Conservation (phyloP, 2,888 invertebrate species). For the Antheraea assamensis region DNA sequence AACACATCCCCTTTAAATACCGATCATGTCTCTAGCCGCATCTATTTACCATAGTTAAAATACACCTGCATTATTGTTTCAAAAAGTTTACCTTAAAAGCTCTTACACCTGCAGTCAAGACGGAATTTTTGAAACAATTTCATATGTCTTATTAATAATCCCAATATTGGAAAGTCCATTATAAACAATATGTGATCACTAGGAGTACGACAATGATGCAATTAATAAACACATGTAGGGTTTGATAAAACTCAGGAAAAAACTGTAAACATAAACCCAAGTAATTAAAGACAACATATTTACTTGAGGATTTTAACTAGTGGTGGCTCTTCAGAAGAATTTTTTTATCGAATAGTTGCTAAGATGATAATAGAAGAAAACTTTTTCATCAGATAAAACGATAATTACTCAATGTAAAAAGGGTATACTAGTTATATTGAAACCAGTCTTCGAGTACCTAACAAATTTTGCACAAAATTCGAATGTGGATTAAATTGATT, state of each 20-base stretch:
- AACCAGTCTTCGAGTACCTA: constrained; percentile 16
- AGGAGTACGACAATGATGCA: not conserved
- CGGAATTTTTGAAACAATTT: constrained; percentile 17
- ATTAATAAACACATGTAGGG: not conserved
- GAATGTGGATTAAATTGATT: constrained; percentile 54
- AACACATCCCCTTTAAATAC: constrained; percentile 81
- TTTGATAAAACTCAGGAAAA: not conserved
- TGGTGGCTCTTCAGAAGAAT: not conserved
- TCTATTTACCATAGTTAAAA: constrained; percentile 75
- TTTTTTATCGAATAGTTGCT: not conserved
- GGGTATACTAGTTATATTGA: not conserved
- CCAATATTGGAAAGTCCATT: not conserved
- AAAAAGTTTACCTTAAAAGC: constrained; percentile 69
- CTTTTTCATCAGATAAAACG: not conserved
- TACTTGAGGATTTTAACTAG: not conserved
- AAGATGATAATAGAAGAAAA: not conserved
- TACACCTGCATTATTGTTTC: constrained; percentile 77
- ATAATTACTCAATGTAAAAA: not conserved
- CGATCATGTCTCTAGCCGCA: constrained; percentile 77
- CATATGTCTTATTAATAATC: constrained; percentile 51
- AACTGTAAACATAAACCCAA: not conserved
- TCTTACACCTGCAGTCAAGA: constrained; percentile 57
- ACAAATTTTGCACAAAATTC: constrained; percentile 40
- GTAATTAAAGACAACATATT: not conserved
- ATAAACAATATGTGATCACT: not conserved